A percentile compares a stretch with the other conserved stretches of the same genome.
phyloP scores from a whole-genome alignment of 1,140 invertebrate species.

The Coptotermes formosanus region DNA sequence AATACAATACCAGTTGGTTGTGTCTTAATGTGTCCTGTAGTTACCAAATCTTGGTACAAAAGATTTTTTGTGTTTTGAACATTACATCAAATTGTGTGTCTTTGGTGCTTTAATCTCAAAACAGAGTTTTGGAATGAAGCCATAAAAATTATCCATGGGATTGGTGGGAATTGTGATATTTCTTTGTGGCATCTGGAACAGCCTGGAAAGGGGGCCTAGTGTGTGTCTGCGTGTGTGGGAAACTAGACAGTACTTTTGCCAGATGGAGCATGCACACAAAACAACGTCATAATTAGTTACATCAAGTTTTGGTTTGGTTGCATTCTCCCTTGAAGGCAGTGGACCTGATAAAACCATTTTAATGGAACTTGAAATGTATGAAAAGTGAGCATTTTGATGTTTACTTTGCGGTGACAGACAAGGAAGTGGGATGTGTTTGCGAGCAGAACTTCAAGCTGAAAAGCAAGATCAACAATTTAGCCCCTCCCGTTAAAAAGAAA shows the following conservation, averaged over 20 bases:
- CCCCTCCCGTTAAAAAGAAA: conserved; percentile 20
- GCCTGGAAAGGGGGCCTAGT: background rate
- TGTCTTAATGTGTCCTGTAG: background rate
- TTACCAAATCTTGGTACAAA: background rate
- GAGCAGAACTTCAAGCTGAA: background rate
- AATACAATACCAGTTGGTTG: background rate
- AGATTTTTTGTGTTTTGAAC: background rate
- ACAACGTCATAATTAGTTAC: conserved; percentile 15
- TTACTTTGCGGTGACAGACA: background rate
- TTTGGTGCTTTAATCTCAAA: background rate
- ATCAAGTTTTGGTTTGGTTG: conserved; percentile 21
- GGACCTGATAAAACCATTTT: background rate
- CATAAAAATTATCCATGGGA: background rate
- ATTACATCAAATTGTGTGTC: background rate
- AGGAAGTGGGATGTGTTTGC: background rate
- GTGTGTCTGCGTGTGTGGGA: background rate
- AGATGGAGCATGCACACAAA: conserved; percentile 22
- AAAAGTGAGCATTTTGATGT: conserved; percentile 9
- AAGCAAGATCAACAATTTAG: background rate
- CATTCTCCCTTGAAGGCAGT: conserved; percentile 15
- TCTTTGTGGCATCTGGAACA: conserved; percentile 23
- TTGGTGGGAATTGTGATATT: background rate
- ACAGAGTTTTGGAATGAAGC: background rate
- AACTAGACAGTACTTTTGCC: background rate
- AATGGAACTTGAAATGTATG: background rate